A percentile compares a stretch with the other conserved stretches of the same genome.
Evolutionary conservation across 2,888 invertebrate genomes (phyloP).

Genomic region (Ormyrus labotus): DNA sequence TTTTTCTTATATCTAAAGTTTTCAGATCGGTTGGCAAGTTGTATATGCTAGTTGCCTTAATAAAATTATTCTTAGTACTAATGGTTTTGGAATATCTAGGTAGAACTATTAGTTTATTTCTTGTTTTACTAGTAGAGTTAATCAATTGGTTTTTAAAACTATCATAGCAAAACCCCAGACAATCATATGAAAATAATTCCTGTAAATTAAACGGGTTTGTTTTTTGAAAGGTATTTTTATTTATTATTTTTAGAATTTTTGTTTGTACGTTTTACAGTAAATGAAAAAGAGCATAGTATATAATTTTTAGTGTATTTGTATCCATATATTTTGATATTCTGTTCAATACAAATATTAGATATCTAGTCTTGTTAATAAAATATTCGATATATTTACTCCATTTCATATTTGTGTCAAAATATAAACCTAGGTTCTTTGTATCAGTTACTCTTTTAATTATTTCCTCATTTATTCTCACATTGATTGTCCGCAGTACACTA

Average conservation of each 20-base stretch:
- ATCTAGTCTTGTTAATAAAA: conserved; percentile 5
- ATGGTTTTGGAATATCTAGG: conserved; percentile 6
- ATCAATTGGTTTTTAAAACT: conserved; percentile 5
- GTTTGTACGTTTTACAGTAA: not conserved
- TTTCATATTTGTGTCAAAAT: not conserved
- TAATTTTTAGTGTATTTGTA: conserved; percentile 8
- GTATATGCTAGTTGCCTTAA: not conserved
- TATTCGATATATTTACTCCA: not conserved
- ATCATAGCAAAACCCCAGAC: not conserved
- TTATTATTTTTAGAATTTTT: conserved; percentile 20
- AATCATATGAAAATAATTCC: conserved; percentile 4
- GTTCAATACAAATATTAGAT: not conserved
- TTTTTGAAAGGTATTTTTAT: conserved; percentile 19
- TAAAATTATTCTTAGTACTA: not conserved
- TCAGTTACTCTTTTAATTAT: not conserved
- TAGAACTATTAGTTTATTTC: not conserved
- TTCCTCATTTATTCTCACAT: not conserved
- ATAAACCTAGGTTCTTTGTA: not conserved
- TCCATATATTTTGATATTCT: not conserved
- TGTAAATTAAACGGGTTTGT: not conserved
- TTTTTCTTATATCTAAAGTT: not conserved
- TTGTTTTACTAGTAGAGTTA: conserved; percentile 5
- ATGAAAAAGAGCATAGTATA: not conserved
- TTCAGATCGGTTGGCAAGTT: conserved; percentile 4
- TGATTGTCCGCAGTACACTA: not conserved